phyloP scores from a whole-genome alignment of 2,113 vertebrate species.

The Ictalurus punctatus region DNA sequence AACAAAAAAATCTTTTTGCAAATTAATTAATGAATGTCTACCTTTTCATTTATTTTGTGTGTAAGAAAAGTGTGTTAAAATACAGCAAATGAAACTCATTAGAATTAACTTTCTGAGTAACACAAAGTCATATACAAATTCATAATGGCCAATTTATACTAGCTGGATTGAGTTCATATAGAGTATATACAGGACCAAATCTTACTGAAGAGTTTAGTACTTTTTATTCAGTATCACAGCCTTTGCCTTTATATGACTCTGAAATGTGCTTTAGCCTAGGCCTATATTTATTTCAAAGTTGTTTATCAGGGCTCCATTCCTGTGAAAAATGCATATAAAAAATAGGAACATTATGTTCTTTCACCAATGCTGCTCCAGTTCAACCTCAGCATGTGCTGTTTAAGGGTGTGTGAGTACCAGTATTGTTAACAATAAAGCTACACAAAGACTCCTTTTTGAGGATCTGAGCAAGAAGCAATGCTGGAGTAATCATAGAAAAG shows the following conservation, averaged over 20 bases:
- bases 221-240: neutral
- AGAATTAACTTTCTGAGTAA: neutral
- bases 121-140: neutral
- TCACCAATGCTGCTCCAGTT: conserved; percentile 12
- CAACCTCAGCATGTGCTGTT: conserved; percentile 27
- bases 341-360: neutral
- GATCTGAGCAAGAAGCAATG: conserved; percentile 16
- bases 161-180: neutral
- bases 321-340: neutral
- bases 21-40: neutral
- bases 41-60: neutral
- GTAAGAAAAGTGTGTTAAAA: neutral
- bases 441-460: conserved; percentile 58
- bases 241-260: neutral
- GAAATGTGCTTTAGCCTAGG: neutral
- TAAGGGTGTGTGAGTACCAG: conserved; percentile 11
- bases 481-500: conserved; percentile 26
- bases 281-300: neutral
- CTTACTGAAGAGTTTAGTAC: neutral
- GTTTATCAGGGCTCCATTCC: neutral
- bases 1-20: neutral
- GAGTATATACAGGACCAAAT: neutral
- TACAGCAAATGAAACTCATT: neutral
- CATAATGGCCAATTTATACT: neutral
- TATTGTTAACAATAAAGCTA: conserved; percentile 52